Conservation (phyloP, 2,113 vertebrate genomes). For the Piaya cayana region DNA sequence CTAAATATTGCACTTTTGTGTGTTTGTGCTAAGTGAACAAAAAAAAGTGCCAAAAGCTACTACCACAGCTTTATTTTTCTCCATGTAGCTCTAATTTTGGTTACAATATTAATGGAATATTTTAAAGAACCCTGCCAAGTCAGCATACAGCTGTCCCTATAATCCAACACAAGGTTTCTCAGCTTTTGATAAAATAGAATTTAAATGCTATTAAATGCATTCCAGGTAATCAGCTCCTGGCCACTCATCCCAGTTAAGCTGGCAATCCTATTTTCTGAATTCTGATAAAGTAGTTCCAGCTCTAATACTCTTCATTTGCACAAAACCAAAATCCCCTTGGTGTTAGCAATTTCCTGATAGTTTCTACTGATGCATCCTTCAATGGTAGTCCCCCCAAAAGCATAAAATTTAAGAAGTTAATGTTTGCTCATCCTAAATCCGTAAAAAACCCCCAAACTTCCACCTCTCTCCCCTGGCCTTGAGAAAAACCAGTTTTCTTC, state of each 20-base stretch:
- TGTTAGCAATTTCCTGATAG: neutral
- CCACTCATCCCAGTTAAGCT: neutral
- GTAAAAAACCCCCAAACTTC: neutral
- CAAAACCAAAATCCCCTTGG: neutral
- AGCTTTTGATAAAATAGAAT: neutral
- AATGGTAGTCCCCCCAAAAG: neutral
- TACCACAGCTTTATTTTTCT: neutral
- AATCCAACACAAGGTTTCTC: neutral
- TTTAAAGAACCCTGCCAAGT: neutral
- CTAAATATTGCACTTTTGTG: no score
- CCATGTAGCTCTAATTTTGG: neutral
- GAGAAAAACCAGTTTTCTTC: neutral
- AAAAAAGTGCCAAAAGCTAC: neutral
- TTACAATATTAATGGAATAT: neutral
- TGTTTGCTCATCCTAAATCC: neutral
- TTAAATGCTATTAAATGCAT: conserved; percentile 6
- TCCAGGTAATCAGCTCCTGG: conserved; percentile 2
- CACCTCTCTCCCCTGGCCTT: neutral
- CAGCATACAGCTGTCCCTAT: neutral
- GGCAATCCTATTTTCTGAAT: neutral
- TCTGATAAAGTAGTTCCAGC: neutral
- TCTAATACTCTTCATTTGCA: neutral
- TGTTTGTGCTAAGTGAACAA: neutral
- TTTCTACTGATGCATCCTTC: neutral
- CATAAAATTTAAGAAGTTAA: neutral